A percentile compares a stretch with the other conserved stretches of the same genome.
These are phyloP conservation scores for Temnothorax rugatulus DNA, from an alignment of 2,888 invertebrate genomes.

Conservation along the genomic window DNA sequence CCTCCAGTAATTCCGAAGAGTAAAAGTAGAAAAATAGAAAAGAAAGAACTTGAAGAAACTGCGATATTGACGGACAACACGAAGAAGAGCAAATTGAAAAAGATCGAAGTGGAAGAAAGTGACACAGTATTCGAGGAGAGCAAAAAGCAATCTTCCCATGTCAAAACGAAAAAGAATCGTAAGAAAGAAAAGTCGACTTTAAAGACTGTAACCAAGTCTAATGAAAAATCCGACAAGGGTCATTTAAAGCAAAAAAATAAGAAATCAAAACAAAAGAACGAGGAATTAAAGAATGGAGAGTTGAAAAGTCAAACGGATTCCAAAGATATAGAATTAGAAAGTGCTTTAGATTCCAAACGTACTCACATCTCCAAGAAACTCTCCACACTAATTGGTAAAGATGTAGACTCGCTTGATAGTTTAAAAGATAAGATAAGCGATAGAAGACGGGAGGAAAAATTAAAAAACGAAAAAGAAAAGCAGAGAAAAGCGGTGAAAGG, in stretches of 20 bases:
- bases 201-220: conserved; percentile 73
- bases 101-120: conserved; percentile 75
- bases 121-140: conserved; percentile 71
- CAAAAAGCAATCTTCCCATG: conserved; percentile 63
- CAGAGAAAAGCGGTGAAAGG: conserved; percentile 79
- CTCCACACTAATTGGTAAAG: conserved; percentile 80
- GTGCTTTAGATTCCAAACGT: conserved; percentile 82
- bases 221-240: conserved; percentile 82
- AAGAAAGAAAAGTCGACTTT: conserved; percentile 75
- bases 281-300: conserved; percentile 88
- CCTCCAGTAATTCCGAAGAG: conserved; percentile 78
- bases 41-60: conserved; percentile 77
- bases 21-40: conserved; percentile 81
- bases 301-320: conserved; percentile 87
- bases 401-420: conserved; percentile 84
- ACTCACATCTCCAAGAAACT: conserved; percentile 82
- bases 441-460: conserved; percentile 82
- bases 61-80: conserved; percentile 71
- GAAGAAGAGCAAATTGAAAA: conserved; percentile 81
- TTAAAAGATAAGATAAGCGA: conserved; percentile 84
- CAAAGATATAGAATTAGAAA: conserved; percentile 87
- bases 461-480: conserved; percentile 83
- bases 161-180: conserved; percentile 76
- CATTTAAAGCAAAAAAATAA: conserved; percentile 87
- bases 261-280: conserved; percentile 87